Percentiles rank a stretch among this genome's conserved stretches.
Conservation (phyloP, 2,888 invertebrate genomes). For the Drosophila buzzatii region DNA sequence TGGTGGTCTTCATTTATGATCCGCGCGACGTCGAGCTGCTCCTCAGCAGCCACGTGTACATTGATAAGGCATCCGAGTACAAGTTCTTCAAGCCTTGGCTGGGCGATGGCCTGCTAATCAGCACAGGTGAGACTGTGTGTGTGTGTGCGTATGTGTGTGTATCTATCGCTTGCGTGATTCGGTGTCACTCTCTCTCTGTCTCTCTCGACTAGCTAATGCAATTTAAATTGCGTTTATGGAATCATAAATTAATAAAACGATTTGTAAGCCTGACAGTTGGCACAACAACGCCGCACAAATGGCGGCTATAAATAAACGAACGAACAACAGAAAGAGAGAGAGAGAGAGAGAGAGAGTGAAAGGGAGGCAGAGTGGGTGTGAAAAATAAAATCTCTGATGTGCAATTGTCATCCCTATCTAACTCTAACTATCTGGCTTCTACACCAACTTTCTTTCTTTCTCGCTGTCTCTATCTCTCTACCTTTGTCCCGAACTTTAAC, state of each 20-base stretch:
- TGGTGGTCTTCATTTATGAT: conserved; percentile 90
- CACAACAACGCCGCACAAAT: conserved; percentile 65
- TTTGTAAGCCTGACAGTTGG: conserved; percentile 72
- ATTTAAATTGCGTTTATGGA: conserved; percentile 67
- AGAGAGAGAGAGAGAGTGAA: background rate
- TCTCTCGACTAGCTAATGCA: conserved; percentile 51
- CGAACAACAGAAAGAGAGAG: conserved; percentile 1
- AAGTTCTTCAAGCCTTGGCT: conserved; percentile 94
- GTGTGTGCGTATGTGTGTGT: background rate
- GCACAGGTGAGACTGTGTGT: conserved; percentile 87
- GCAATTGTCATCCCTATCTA: conserved; percentile 20
- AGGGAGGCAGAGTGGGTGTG: background rate
- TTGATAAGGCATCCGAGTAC: conserved; percentile 93
- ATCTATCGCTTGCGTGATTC: background rate
- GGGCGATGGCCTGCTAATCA: conserved; percentile 92
- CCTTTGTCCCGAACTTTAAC: background rate
- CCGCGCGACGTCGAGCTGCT: conserved; percentile 92
- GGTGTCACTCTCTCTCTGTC: background rate
- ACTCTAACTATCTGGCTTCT: background rate
- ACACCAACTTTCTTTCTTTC: background rate
- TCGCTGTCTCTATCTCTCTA: background rate
- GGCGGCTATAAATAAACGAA: conserved; percentile 67
- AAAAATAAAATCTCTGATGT: background rate
- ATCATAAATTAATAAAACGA: conserved; percentile 78
- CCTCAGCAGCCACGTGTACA: conserved; percentile 91